phyloP scores from a whole-genome alignment of 2,888 invertebrate species.

The Colostygia pectinataria region DNA sequence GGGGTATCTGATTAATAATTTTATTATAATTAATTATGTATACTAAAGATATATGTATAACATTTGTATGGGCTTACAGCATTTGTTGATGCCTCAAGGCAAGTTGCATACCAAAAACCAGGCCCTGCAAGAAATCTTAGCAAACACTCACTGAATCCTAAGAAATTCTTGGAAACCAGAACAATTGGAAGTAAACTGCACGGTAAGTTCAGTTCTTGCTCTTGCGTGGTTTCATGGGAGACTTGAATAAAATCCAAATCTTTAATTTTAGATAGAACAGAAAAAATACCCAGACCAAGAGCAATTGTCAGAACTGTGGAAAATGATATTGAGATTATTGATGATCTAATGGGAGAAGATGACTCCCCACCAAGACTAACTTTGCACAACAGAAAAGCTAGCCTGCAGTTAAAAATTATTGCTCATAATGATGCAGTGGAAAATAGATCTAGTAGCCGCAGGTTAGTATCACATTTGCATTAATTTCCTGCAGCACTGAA shows the following conservation, averaged over 20 bases:
- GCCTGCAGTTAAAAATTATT: slow-evolving; percentile 71
- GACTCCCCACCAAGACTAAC: slow-evolving; percentile 45
- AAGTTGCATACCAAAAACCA: slow-evolving; percentile 68
- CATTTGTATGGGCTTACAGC: slow-evolving; percentile 44
- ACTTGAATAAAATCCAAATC: background rate
- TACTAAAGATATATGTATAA: too few relatives aligned
- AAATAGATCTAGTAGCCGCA: slow-evolving; percentile 40
- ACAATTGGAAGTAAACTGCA: slow-evolving; percentile 49
- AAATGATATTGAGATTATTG: slow-evolving; percentile 73
- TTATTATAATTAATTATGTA: too few relatives aligned
- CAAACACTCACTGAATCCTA: slow-evolving; percentile 47
- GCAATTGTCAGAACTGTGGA: slow-evolving; percentile 73
- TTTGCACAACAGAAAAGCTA: slow-evolving; percentile 58
- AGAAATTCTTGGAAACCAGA: slow-evolving; percentile 53
- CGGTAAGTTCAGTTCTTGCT: too few relatives aligned
- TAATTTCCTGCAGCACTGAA: too few relatives aligned
- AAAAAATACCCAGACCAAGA: slow-evolving; percentile 47
- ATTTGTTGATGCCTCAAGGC: slow-evolving; percentile 69
- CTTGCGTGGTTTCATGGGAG: too few relatives aligned
- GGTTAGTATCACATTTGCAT: slow-evolving; percentile 43
- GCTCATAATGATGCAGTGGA: slow-evolving; percentile 63
- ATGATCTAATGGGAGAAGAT: slow-evolving; percentile 70
- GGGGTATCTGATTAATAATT: too few relatives aligned
- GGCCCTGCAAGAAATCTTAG: slow-evolving; percentile 31
- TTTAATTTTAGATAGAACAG: slow-evolving; percentile 38